phyloP scores from a whole-genome alignment of 2,797 vertebrate genomes.

The Melanotaenia trifasciata region DNA sequence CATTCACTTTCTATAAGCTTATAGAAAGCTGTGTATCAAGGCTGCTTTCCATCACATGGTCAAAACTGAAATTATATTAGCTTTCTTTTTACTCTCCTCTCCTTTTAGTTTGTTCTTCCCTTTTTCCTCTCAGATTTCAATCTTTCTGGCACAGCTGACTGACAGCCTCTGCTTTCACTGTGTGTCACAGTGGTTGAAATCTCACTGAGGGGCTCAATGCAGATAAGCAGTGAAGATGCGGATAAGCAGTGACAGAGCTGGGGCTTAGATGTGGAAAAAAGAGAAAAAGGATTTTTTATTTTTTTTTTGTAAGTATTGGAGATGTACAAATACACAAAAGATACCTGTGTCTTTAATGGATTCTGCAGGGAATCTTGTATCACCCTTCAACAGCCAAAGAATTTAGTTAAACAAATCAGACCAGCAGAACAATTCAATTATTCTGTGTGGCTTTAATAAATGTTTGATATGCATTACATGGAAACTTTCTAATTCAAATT shows the following conservation, averaged over 20 bases:
- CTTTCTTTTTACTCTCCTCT: slow-evolving; percentile 20
- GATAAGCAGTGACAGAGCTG: slow-evolving; percentile 88
- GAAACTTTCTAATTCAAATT: slow-evolving; percentile 90
- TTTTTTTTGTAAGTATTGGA: slow-evolving; percentile 87
- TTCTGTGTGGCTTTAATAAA: slow-evolving; percentile 93
- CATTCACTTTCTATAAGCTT: slow-evolving; percentile 33
- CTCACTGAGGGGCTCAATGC: slow-evolving; percentile 76
- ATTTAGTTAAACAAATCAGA: slow-evolving; percentile 94
- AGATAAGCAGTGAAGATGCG: slow-evolving; percentile 87
- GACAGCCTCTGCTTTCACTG: slow-evolving; percentile 83
- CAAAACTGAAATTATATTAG: slow-evolving; percentile 69
- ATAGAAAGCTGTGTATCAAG: slow-evolving; percentile 31
- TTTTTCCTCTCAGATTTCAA: slow-evolving; percentile 71
- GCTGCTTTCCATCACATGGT: slow-evolving; percentile 38
- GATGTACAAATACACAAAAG: slow-evolving; percentile 89
- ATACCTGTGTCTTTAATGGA: slow-evolving; percentile 93
- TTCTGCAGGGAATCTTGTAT: slow-evolving; percentile 93
- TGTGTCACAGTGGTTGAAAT: slow-evolving; percentile 82
- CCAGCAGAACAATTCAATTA: slow-evolving; percentile 98
- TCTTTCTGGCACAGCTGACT: slow-evolving; percentile 78
- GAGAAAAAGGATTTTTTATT: slow-evolving; percentile 79
- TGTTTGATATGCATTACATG: slow-evolving; percentile 92
- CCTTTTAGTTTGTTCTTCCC: slow-evolving; percentile 38
- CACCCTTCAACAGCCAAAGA: slow-evolving; percentile 92
- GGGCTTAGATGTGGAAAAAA: slow-evolving; percentile 60